Percentiles rank a stretch among this genome's conserved stretches.
Evolutionary conservation across 2,797 vertebrate genomes (phyloP).

Genomic region (Micromesistius poutassou): DNA sequence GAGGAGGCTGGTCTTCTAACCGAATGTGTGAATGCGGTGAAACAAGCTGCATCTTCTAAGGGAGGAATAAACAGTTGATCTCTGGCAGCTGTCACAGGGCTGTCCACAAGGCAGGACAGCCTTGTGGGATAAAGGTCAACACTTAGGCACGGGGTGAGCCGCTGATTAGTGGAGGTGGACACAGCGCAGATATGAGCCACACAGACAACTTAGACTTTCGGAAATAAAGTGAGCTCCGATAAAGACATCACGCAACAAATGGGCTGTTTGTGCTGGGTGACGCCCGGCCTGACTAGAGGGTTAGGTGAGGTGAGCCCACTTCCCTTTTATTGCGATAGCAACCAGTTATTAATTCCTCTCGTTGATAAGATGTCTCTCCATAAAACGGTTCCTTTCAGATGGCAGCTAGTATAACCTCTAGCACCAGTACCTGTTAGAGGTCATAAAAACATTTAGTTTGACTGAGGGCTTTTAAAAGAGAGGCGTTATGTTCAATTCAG

Average conservation of each 20-base stretch:
- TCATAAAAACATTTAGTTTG: background rate
- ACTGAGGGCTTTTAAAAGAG: background rate
- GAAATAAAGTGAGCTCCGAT: background rate
- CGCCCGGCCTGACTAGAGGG: background rate
- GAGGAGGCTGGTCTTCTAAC: conserved; percentile 30
- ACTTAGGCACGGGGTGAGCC: conserved; percentile 18
- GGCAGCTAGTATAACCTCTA: background rate
- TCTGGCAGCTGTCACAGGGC: conserved; percentile 68
- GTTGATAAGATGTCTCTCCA: background rate
- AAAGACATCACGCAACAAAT: background rate
- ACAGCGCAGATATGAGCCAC: background rate
- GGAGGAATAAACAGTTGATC: conserved; percentile 45
- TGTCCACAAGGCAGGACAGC: conserved; percentile 40
- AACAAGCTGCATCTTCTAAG: conserved; percentile 31
- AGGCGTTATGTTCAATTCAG: background rate
- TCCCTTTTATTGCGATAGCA: background rate
- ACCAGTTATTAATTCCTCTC: background rate
- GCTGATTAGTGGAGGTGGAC: conserved; percentile 5
- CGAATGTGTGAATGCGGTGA: conserved; percentile 4
- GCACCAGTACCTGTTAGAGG: background rate
- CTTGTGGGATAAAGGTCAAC: conserved; percentile 75
- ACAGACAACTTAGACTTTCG: background rate
- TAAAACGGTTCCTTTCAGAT: background rate
- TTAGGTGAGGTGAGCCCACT: background rate
- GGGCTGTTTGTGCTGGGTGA: no score